Evolutionary conservation across 2,888 invertebrate genomes (phyloP), one percentile per base, ranked within the genome.

Genomic region (Busseola fusca): DNA sequence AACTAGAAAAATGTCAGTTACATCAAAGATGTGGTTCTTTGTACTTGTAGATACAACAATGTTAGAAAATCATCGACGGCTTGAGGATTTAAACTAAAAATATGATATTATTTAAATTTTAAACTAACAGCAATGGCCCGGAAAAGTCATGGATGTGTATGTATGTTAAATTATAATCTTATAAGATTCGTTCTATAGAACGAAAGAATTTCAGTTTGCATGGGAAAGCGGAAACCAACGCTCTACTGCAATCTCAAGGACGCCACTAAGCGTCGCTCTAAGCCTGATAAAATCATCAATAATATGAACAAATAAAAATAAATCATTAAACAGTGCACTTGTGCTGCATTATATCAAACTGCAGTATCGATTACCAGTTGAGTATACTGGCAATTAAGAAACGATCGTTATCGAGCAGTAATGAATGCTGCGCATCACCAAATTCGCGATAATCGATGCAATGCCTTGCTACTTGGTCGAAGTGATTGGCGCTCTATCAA

Each of bases 401-500:
- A 25, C 1, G 27, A 37, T 76, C 10, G 65, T 59, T 65, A 54
- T 71, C 25, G 18, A n/a, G 30, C 42, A 64, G 82, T 72, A 79
- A 76, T 83, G 75, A 69, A 72, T 67, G 48, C 16, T 63, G 64
- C 25, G 37, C 45, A 52, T 70, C 48, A 45, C 3, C 18, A 64
- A 83, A 74, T 64, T 76, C 18, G 30, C 58, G 69, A 45, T 54
- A 66, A 74, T 73, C 54, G 64, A 68, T 69, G 69, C 69, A 74
- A 62, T 71, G 74, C 67, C 67, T 63, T 64, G 73, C 62, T 79
- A 75, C 83, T 83, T 68, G 70, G 77, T 73, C 67, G 67, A 78
- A 78, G 82, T 75, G 85, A 85, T 84, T 84, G 81, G 76, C 80
- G 80, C 78, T 85, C 73, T 78, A 84, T 84, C 79, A 81, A 76